A percentile compares a stretch with the other conserved stretches of the same genome.
Conservation (phyloP, 2,797 vertebrate species). For the Artibeus jamaicensis region DNA sequence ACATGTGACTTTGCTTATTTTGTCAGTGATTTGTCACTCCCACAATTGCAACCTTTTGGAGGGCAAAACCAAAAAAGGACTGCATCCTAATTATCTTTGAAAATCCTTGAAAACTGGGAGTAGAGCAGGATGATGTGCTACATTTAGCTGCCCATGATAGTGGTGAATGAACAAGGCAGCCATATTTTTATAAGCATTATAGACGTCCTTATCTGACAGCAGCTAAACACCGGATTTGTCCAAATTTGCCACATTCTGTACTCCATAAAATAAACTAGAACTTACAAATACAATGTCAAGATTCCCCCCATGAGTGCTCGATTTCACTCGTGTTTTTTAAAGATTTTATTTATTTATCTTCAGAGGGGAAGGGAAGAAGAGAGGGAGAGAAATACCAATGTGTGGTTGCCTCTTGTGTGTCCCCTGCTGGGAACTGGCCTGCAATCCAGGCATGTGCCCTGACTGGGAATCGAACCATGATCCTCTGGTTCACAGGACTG, state of each 20-base stretch:
- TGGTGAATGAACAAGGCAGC: background rate
- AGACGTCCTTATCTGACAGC: background rate
- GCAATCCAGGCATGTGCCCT: too few relatives aligned
- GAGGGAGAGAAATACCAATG: too few relatives aligned
- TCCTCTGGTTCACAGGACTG: too few relatives aligned
- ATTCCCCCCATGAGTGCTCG: background rate
- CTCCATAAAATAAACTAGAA: background rate
- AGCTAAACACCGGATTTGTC: background rate
- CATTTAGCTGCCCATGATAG: background rate
- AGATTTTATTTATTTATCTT: too few relatives aligned
- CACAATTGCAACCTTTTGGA: background rate
- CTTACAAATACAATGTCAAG: background rate
- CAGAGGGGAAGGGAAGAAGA: too few relatives aligned
- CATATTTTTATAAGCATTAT: background rate
- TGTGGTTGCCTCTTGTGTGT: too few relatives aligned
- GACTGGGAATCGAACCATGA: too few relatives aligned
- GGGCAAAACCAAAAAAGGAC: background rate
- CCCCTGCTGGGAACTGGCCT: too few relatives aligned
- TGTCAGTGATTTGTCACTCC: background rate
- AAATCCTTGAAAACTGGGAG: background rate
- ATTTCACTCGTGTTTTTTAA: background rate
- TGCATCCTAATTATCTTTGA: background rate
- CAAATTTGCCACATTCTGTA: background rate
- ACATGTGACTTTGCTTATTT: background rate
- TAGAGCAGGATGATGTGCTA: fast-evolving